Evolutionary conservation across 2,888 invertebrate species (phyloP), one percentile per base, ranked within the genome.

Genomic region (Ennomos quercinarius): DNA sequence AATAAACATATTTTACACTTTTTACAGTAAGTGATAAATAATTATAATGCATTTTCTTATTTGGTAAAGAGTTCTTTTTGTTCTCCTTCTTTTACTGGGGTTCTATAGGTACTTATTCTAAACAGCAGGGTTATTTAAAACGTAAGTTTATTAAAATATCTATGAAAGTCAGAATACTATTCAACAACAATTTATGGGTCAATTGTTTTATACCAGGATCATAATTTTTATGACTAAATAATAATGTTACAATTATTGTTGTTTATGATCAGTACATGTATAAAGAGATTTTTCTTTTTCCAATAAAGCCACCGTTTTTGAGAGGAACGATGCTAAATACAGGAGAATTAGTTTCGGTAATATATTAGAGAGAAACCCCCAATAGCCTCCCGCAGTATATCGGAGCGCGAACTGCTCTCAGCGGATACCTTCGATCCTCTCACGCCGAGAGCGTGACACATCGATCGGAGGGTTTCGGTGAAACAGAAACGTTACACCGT

Each of bases 231-330:
- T 17, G 27, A 27, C 0, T 6, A 6, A 27, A 6, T 27, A 6
- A 27, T 27, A 27, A 27, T 27, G 17, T 17, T 17, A 17, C 17
- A 17, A 17, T 17, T 17, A 39, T 5, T n/a, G 11, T 10, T 27
- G 35, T 44, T 44, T 11, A 6, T 37, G 5, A 39, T 9, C 17
- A 48, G 37, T 37, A 48, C 35, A 35, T 44, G 17, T 38, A 47
- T 53, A 41, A 52, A 48, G 47, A 9, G 9, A 41, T 44, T 43
- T 66, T 62, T 62, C 42, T 85, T 71, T 86, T 86, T 78, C 74
- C 80, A 57, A 68, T 61, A 71, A 88, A 89, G 89, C 86, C 88
- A 89, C 82, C 89, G 89, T 74, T 89, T 88, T 83, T 89, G 81
- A 87, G 80, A 80, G 73, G 76, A 76, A 34, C 55, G 53, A 55